A percentile compares a stretch with the other conserved stretches of the same genome.
These are phyloP conservation scores for Microcaecilia unicolor DNA, from an alignment of 2,797 vertebrate genomes.

Conservation along the genomic window DNA sequence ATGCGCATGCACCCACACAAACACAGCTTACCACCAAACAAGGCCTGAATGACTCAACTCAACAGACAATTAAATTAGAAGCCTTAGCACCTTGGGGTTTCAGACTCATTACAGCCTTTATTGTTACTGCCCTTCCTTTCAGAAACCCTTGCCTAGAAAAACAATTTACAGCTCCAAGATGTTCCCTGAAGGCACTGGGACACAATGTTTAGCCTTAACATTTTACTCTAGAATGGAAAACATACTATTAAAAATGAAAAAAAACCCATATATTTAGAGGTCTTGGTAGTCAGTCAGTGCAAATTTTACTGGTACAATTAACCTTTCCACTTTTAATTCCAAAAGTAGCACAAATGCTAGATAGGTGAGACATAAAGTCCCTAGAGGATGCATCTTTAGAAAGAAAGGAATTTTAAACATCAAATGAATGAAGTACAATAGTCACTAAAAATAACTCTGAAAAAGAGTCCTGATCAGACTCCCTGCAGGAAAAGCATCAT, in stretches of 20 bases:
- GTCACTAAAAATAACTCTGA: constrained; percentile 29
- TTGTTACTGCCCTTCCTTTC: constrained; percentile 5
- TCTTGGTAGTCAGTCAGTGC: constrained; percentile 32
- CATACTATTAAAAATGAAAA: constrained; percentile 28
- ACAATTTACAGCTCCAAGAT: neutral
- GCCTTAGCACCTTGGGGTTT: neutral
- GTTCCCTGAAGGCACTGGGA: constrained; percentile 5
- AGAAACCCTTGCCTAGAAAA: constrained; percentile 14
- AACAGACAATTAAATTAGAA: no score
- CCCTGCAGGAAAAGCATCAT: constrained; percentile 29
- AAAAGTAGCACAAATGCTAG: constrained; percentile 36
- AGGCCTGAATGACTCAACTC: neutral
- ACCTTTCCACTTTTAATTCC: constrained; percentile 36
- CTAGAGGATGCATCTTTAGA: constrained; percentile 11
- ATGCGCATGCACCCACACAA: no score
- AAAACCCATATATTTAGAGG: constrained; percentile 34
- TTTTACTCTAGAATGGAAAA: constrained; percentile 34
- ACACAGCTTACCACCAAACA: no score
- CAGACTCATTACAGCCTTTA: constrained; percentile 4
- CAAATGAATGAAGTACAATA: constrained; percentile 13
- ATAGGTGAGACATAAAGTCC: constrained; percentile 2
- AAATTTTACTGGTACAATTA: constrained; percentile 41
- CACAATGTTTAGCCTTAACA: constrained; percentile 28
- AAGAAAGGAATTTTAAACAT: constrained; percentile 1
- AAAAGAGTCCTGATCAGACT: neutral